Evolutionary conservation across 2,888 invertebrate genomes (phyloP).

Genomic region (Listrodromus nycthemerus): DNA sequence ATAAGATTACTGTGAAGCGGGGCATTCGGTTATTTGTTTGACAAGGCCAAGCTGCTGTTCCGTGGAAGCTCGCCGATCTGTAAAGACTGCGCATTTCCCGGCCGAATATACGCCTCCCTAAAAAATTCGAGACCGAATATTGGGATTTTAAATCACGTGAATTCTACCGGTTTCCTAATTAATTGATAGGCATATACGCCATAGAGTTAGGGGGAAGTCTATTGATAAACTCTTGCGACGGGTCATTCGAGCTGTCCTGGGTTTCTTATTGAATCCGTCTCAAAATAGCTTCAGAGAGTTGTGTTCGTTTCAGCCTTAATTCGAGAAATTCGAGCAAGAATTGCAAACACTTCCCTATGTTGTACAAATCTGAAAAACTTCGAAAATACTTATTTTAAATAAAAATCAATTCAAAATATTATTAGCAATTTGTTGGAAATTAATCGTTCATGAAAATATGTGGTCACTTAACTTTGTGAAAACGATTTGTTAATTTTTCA

Average conservation of each 20-base stretch:
- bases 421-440: too few species aligned
- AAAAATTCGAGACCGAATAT: neutral
- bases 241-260: conserved; percentile 68
- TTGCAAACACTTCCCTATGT: too few species aligned
- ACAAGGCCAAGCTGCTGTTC: conserved; percentile 45
- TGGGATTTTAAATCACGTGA: conserved; percentile 10
- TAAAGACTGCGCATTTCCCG: neutral
- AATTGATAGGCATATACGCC: neutral
- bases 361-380: too few species aligned
- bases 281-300: conserved; percentile 65
- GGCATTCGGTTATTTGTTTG: conserved; percentile 48
- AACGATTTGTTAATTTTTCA: too few species aligned
- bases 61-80: conserved; percentile 33
- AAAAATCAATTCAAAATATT: too few species aligned
- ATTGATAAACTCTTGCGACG: conserved; percentile 70
- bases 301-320: too few species aligned
- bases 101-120: neutral
- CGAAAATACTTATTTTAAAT: too few species aligned
- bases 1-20: conserved; percentile 35
- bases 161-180: neutral
- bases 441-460: too few species aligned
- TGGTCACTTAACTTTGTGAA: too few species aligned
- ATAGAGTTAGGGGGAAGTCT: conserved; percentile 61
- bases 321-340: too few species aligned
- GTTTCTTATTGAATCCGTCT: conserved; percentile 75